These are phyloP conservation scores for Serinus canaria DNA, from an alignment of 2,113 vertebrate genomes.

Conservation along the genomic window DNA sequence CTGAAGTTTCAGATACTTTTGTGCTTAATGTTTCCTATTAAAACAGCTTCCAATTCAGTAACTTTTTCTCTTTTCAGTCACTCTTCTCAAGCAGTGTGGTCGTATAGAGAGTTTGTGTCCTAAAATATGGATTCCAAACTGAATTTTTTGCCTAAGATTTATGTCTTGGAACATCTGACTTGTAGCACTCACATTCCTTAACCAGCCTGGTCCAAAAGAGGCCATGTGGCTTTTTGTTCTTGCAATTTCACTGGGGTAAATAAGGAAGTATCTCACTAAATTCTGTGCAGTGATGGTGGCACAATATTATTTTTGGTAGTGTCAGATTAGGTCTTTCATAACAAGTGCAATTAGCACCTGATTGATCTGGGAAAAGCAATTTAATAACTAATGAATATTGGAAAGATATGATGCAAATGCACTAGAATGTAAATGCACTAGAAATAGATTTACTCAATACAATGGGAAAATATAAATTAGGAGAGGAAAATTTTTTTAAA, in stretches of 20 bases:
- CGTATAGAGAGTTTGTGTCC: neutral
- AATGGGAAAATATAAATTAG: neutral
- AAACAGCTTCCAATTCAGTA: neutral
- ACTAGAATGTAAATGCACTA: neutral
- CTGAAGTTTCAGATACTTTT: neutral
- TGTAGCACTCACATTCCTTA: neutral
- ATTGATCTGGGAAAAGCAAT: neutral
- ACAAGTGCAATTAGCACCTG: neutral
- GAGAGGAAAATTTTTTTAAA: neutral
- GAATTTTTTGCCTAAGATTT: neutral
- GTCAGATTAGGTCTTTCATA: neutral
- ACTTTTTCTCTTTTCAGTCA: neutral
- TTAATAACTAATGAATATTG: constrained; percentile 16
- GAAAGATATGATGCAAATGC: neutral
- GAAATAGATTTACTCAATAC: neutral
- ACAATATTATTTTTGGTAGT: neutral
- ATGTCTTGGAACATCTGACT: neutral
- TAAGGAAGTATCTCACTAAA: neutral
- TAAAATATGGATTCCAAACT: neutral
- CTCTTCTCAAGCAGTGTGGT: neutral
- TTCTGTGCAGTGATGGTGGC: fast-evolving
- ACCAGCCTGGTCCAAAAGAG: neutral
- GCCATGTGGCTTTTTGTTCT: neutral
- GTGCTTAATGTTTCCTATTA: neutral
- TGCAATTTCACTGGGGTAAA: neutral